Conservation (phyloP, 1,140 invertebrate species). For the Episyrphus balteatus region DNA sequence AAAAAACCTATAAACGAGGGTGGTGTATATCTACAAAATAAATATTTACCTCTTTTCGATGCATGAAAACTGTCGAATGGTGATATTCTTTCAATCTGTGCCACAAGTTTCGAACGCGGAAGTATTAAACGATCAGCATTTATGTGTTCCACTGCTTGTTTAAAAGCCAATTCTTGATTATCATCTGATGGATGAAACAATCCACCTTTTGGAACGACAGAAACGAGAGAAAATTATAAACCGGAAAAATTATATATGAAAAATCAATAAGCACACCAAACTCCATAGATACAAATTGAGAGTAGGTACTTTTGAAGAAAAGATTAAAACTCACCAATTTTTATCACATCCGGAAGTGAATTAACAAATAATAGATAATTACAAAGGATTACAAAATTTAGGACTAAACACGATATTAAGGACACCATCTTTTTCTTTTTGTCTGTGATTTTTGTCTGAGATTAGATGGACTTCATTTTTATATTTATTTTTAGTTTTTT, state of each 20-base stretch:
- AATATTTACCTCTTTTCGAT: slow-evolving; percentile 68
- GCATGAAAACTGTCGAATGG: slow-evolving; percentile 85
- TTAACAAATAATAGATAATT: too few relatives aligned
- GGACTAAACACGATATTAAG: too few relatives aligned
- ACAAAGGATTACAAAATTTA: too few relatives aligned
- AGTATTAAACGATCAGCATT: slow-evolving; percentile 72
- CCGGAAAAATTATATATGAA: slow-evolving; percentile 6
- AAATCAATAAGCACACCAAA: slow-evolving; percentile 24
- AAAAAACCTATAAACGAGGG: not conserved
- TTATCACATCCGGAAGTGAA: slow-evolving; percentile 28
- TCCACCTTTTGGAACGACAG: slow-evolving; percentile 50
- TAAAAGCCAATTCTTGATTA: slow-evolving; percentile 73
- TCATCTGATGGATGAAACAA: slow-evolving; percentile 63
- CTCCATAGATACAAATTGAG: not conserved
- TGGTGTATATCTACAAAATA: not conserved
- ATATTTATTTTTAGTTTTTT: too few relatives aligned
- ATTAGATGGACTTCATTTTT: too few relatives aligned
- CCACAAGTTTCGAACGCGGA: slow-evolving; percentile 67
- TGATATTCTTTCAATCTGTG: slow-evolving; percentile 76
- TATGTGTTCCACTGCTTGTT: slow-evolving; percentile 80
- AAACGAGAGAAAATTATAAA: slow-evolving; percentile 12
- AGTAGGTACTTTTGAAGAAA: not conserved
- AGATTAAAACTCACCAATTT: slow-evolving; percentile 23
- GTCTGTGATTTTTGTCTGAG: too few relatives aligned
- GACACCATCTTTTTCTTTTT: too few relatives aligned